A percentile compares a stretch with the other conserved stretches of the same genome.
phyloP scores from a whole-genome alignment of 2,113 vertebrate genomes.

The Otocyon megalotis region DNA sequence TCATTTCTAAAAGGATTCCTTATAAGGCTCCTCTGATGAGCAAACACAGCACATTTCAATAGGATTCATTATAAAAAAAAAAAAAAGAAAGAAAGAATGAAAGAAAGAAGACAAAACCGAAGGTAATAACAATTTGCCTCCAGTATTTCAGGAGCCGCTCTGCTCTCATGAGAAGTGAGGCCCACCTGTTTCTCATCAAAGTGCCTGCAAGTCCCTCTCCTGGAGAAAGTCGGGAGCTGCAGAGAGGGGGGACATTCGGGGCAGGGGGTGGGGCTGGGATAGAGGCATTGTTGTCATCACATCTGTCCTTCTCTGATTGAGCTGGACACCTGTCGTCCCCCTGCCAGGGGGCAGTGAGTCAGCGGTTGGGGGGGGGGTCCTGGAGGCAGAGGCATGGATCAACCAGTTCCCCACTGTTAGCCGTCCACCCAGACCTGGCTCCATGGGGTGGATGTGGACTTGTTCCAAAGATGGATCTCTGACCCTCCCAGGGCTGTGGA shows the following conservation, averaged over 20 bases:
- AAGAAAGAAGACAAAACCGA: slow-evolving; percentile 57
- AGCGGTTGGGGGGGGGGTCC: not conserved
- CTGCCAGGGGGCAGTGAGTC: not conserved
- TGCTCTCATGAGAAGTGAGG: slow-evolving; percentile 56
- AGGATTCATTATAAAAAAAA: slow-evolving; percentile 70
- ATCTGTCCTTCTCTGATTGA: not conserved
- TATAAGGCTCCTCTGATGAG: slow-evolving; percentile 76
- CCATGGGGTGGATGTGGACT: not conserved
- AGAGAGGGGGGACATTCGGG: not conserved
- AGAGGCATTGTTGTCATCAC: not conserved
- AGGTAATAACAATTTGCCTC: slow-evolving; percentile 78
- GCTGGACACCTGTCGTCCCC: not conserved
- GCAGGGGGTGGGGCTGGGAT: not conserved
- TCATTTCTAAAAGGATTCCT: slow-evolving; percentile 71
- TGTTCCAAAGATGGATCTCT: slow-evolving; percentile 59
- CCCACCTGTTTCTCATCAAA: slow-evolving; percentile 78
- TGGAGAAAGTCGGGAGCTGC: slow-evolving; percentile 76
- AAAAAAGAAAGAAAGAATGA: not conserved
- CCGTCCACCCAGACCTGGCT: not conserved
- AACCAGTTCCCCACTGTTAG: not conserved
- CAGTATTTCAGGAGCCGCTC: slow-evolving; percentile 70
- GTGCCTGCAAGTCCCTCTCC: slow-evolving; percentile 75
- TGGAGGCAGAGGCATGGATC: not conserved
- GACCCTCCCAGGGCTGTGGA: not conserved
- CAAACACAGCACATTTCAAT: slow-evolving; percentile 77